phyloP scores from a whole-genome alignment of 2,888 invertebrate genomes.

The Seira sanloemensis region DNA sequence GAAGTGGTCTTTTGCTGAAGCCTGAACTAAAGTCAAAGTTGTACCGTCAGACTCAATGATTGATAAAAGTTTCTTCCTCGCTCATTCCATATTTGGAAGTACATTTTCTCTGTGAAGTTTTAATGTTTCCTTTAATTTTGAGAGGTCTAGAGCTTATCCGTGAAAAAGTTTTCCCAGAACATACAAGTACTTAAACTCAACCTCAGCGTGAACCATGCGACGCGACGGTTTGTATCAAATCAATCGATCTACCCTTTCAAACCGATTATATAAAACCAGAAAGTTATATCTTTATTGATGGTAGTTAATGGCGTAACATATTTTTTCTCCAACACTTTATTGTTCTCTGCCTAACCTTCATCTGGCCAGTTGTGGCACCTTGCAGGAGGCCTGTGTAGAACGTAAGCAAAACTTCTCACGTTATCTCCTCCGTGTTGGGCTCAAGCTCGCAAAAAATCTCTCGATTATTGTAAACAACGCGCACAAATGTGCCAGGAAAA shows the following conservation, averaged over 20 bases:
- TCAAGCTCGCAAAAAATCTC: too few relatives aligned
- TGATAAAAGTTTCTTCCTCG: too few relatives aligned
- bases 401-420: too few relatives aligned
- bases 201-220: too few relatives aligned
- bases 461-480: too few relatives aligned
- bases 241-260: conserved; percentile 44
- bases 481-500: too few relatives aligned
- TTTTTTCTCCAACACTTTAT: conserved; percentile 28
- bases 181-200: neutral
- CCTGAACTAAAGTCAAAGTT: too few relatives aligned
- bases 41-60: too few relatives aligned
- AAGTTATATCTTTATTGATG: conserved; percentile 2
- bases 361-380: too few relatives aligned
- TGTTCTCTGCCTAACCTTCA: too few relatives aligned
- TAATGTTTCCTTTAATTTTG: neutral
- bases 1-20: too few relatives aligned
- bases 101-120: neutral
- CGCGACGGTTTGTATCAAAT: conserved; percentile 14
- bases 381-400: neutral
- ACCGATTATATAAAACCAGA: neutral
- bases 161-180: neutral
- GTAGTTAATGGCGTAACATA: neutral
- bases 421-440: too few relatives aligned
- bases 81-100: neutral
- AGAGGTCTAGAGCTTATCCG: neutral